These are phyloP conservation scores for Dolichotis patagonum DNA, from an alignment of 2,113 vertebrate species.

Conservation along the genomic window DNA sequence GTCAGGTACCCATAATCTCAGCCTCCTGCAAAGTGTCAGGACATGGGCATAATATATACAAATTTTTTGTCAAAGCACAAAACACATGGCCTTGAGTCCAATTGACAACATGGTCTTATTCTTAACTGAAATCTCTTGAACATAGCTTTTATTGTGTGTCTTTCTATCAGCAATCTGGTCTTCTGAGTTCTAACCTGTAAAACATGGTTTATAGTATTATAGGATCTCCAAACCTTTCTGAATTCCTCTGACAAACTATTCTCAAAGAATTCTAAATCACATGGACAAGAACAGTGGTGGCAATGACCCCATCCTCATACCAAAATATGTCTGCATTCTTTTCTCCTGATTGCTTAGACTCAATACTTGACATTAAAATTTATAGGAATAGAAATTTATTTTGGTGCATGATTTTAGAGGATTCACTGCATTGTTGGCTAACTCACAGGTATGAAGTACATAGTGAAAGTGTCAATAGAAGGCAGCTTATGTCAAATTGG, in stretches of 20 bases:
- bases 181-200: background rate
- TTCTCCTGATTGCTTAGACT: background rate
- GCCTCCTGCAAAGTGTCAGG: background rate
- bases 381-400: background rate
- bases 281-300: background rate
- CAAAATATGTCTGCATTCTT: background rate
- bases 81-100: background rate
- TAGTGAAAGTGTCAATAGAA: background rate
- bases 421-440: background rate
- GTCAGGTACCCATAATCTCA: background rate
- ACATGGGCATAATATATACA: background rate
- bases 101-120: background rate
- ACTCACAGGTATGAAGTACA: background rate
- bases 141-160: background rate
- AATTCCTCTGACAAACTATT: background rate
- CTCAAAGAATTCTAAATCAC: background rate
- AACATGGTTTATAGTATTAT: background rate
- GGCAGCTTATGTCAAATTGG: background rate
- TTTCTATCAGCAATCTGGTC: background rate
- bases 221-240: background rate
- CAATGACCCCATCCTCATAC: background rate
- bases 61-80: background rate
- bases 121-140: background rate
- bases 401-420: background rate
- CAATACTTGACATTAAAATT: background rate